Conservation (phyloP, 2,888 invertebrate species). For the Lysandra bellargus region DNA sequence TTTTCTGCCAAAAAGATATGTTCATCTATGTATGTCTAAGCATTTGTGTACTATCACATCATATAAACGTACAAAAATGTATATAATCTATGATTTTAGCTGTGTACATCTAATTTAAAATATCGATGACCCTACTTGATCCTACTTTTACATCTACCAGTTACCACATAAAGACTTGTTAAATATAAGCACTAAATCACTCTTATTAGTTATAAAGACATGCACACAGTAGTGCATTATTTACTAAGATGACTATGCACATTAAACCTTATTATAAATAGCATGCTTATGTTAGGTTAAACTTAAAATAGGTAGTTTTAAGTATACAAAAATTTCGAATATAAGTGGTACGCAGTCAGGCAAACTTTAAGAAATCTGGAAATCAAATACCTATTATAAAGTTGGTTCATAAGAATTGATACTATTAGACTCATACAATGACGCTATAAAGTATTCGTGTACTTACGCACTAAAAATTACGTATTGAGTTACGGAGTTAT, state of each 20-base stretch:
- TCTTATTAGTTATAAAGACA: not conserved
- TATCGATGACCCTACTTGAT: constrained; percentile 7
- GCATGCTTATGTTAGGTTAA: not conserved
- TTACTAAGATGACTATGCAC: not conserved
- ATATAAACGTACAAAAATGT: constrained; percentile 30
- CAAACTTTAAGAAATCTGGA: too few relatives aligned
- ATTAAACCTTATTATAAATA: constrained; percentile 4
- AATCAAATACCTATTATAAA: too few relatives aligned
- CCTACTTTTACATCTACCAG: constrained; percentile 6
- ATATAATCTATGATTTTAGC: constrained; percentile 8
- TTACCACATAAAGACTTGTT: not conserved
- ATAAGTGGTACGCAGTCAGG: too few relatives aligned
- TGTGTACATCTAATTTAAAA: constrained; percentile 7
- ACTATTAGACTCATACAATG: too few relatives aligned
- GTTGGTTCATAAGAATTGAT: too few relatives aligned
- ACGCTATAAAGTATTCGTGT: too few relatives aligned
- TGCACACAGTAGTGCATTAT: not conserved
- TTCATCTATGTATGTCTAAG: constrained; percentile 22
- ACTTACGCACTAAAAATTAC: too few relatives aligned
- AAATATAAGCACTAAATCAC: not conserved
- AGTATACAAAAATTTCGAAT: too few relatives aligned
- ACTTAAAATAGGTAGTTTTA: too few relatives aligned
- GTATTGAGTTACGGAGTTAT: too few relatives aligned
- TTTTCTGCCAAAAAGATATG: constrained; percentile 10
- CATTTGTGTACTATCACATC: constrained; percentile 24